phyloP scores from a whole-genome alignment of 2,888 invertebrate genomes.

The Cantharis lateralis region DNA sequence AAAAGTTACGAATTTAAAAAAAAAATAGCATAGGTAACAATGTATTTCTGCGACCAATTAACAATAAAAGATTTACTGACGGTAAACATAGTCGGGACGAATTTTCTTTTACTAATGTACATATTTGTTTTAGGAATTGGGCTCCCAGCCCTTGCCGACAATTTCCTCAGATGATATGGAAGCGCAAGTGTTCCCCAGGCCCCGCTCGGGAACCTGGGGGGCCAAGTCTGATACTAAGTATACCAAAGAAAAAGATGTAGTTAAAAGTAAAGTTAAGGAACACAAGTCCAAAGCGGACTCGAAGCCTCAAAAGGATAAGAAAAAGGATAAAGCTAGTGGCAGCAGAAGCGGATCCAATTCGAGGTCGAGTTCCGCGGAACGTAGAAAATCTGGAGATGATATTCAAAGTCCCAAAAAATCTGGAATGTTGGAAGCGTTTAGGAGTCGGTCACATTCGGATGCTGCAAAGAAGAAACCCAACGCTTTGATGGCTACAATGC shows the following conservation, averaged over 20 bases:
- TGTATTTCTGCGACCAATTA: not conserved
- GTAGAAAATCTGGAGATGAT: slow-evolving; percentile 50
- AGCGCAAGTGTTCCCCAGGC: slow-evolving; percentile 57
- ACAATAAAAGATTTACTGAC: not conserved
- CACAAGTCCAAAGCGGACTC: slow-evolving; percentile 38
- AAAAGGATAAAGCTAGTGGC: slow-evolving; percentile 40
- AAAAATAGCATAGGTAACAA: not conserved
- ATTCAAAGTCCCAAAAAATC: slow-evolving; percentile 59
- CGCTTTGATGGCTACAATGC: slow-evolving; percentile 84
- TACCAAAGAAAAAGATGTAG: slow-evolving; percentile 35
- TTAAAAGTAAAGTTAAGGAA: slow-evolving; percentile 38
- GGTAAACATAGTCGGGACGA: not conserved
- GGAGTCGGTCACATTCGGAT: slow-evolving; percentile 77
- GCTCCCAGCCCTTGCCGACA: slow-evolving; percentile 66
- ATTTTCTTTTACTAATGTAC: not conserved
- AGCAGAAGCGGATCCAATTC: slow-evolving; percentile 56
- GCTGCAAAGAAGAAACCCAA: slow-evolving; percentile 66
- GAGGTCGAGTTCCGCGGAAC: slow-evolving; percentile 52
- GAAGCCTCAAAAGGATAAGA: slow-evolving; percentile 46
- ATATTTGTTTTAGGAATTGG: slow-evolving; percentile 60
- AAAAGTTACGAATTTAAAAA: not conserved
- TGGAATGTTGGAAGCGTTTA: slow-evolving; percentile 80
- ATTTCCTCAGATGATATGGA: slow-evolving; percentile 58
- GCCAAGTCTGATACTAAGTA: slow-evolving; percentile 50
- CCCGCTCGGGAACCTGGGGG: slow-evolving; percentile 69